phyloP scores from a whole-genome alignment of 2,113 vertebrate species.

The Phrynocephalus versicolor region DNA sequence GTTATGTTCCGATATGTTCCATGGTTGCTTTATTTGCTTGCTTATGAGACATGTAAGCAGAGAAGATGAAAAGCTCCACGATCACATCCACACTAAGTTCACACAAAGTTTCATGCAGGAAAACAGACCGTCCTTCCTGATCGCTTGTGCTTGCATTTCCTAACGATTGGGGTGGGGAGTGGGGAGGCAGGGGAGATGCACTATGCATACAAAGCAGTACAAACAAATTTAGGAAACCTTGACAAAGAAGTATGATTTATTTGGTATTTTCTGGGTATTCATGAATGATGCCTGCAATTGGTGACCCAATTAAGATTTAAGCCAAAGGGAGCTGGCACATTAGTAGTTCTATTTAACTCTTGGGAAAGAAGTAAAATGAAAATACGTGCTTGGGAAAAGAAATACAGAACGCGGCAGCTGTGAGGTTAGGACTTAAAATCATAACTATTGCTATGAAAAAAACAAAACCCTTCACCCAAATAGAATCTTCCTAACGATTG shows the following conservation, averaged over 20 bases:
- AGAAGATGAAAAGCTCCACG: too few species aligned
- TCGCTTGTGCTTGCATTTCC: too few species aligned
- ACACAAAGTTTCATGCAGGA: too few species aligned
- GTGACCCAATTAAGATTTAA: too few species aligned
- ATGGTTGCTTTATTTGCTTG: background rate
- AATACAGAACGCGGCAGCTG: background rate
- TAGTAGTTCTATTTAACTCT: background rate
- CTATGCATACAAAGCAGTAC: background rate
- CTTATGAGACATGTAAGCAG: too few species aligned
- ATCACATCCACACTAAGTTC: too few species aligned
- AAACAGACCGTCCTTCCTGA: too few species aligned
- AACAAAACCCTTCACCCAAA: background rate
- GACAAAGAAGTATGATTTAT: background rate
- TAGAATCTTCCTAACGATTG: background rate
- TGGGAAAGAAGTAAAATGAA: background rate
- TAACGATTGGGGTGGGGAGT: too few species aligned
- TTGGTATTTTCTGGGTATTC: background rate
- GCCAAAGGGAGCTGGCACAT: background rate
- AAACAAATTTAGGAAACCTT: background rate
- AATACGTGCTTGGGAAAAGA: background rate
- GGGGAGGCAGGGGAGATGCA: too few species aligned
- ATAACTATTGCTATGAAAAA: constrained; percentile 8
- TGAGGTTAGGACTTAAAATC: constrained; percentile 4
- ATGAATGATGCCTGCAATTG: too few species aligned
- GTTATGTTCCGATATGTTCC: background rate